These are phyloP conservation scores for Actinostola sp. DNA, from an alignment of 92 coral and sea anemone genomes.

Conservation along the genomic window DNA sequence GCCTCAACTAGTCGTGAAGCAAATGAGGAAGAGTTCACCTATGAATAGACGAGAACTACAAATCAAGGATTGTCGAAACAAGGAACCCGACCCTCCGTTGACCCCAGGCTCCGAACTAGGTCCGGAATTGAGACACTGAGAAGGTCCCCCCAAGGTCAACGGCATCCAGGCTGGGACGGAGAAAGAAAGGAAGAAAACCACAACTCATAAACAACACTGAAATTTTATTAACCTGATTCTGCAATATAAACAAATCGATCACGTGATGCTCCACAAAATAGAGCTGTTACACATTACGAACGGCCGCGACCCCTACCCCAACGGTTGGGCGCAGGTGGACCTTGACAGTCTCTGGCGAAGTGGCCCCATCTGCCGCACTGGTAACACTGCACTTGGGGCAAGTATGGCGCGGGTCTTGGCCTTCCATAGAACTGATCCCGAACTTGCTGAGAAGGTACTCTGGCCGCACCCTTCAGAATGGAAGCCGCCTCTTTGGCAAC, in stretches of 20 bases:
- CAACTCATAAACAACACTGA: not conserved
- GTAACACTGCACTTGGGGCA: not conserved
- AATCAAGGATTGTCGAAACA: constrained; percentile 5
- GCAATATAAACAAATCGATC: not conserved
- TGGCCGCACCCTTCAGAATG: constrained; percentile 9
- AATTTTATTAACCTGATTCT: not conserved
- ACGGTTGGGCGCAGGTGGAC: not conserved
- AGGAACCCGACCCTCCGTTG: constrained; percentile 48
- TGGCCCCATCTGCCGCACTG: constrained; percentile 23
- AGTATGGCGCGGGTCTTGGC: not conserved
- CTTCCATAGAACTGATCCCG: not conserved
- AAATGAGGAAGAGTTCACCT: not conserved
- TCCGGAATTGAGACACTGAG: constrained; percentile 55
- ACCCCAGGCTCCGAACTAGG: constrained; percentile 42
- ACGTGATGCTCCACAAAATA: not conserved
- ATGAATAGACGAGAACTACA: not conserved
- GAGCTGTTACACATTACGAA: no score
- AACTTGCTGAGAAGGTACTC: not conserved
- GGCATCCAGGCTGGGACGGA: not conserved
- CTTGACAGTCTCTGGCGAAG: constrained; percentile 10
- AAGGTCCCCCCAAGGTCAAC: constrained; percentile 52
- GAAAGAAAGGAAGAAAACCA: not conserved
- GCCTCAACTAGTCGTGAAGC: constrained; percentile 7
- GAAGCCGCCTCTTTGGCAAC: constrained; percentile 34
- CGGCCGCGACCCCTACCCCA: no score